phyloP scores from a whole-genome alignment of 2,113 vertebrate species.

The Coturnix japonica region DNA sequence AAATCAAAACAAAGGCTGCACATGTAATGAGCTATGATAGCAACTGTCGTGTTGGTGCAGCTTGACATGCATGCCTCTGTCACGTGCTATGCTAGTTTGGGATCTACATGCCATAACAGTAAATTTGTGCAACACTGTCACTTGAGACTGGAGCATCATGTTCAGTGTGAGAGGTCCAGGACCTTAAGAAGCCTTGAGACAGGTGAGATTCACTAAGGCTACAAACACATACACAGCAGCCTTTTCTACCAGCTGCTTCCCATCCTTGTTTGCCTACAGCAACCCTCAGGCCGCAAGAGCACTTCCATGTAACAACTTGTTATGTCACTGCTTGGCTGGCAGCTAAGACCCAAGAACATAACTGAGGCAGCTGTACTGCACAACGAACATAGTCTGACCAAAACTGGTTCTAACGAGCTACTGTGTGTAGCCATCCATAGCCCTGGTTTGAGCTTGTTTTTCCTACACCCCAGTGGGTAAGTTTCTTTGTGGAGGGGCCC shows the following conservation, averaged over 20 bases:
- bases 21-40: background rate
- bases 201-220: background rate
- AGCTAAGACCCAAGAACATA: constrained; percentile 13
- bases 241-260: background rate
- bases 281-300: background rate
- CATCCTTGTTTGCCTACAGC: background rate
- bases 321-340: constrained; percentile 46
- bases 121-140: background rate
- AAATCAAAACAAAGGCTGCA: background rate
- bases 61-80: background rate
- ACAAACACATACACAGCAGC: background rate
- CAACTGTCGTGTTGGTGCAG: background rate
- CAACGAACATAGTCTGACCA: constrained; percentile 46
- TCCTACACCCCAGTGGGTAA: rapidly evolving
- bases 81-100: background rate
- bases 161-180: background rate
- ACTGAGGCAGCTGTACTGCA: constrained; percentile 9
- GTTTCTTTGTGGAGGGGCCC: background rate
- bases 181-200: background rate
- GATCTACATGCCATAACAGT: background rate
- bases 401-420: background rate
- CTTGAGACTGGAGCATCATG: background rate
- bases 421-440: background rate
- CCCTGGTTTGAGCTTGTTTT: background rate
- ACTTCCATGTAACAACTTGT: background rate